Percentiles rank a stretch among this genome's conserved stretches.
phyloP scores from a whole-genome alignment of 2,888 invertebrate species.

The Ecdyonurus torrentis region DNA sequence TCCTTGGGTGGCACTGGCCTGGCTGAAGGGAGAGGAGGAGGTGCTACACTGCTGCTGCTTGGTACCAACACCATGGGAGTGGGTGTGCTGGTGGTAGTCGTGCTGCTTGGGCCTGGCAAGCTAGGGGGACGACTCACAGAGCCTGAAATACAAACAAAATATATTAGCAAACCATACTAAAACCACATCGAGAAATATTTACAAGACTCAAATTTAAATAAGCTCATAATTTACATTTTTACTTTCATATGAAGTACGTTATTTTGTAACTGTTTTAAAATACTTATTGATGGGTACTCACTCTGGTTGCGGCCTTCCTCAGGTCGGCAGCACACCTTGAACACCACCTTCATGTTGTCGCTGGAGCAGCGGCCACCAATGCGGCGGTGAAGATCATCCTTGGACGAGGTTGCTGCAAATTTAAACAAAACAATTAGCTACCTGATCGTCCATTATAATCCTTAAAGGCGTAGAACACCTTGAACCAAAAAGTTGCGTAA shows the following conservation, averaged over 20 bases:
- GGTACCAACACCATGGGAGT: background rate
- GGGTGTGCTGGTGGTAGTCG: constrained; percentile 33
- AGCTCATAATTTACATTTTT: background rate
- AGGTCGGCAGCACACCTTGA: constrained; percentile 80
- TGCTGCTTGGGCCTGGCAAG: constrained; percentile 25
- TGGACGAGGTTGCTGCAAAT: constrained; percentile 70
- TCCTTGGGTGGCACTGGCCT: constrained; percentile 29
- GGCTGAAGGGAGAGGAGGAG: constrained; percentile 31
- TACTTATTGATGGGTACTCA: constrained; percentile 19
- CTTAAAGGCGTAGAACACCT: too few relatives aligned
- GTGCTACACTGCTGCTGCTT: constrained; percentile 20
- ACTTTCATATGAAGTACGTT: background rate
- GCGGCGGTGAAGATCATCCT: constrained; percentile 78
- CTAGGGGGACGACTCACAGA: background rate
- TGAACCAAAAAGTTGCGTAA: too few relatives aligned
- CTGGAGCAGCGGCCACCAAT: constrained; percentile 84
- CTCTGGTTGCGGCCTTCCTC: constrained; percentile 36
- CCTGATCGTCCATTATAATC: too few relatives aligned
- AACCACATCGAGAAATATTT: background rate
- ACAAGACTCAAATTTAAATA: too few relatives aligned
- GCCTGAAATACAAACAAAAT: background rate
- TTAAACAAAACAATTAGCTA: too few relatives aligned
- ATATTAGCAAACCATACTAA: too few relatives aligned
- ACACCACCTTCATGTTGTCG: constrained; percentile 91
- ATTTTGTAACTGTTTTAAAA: background rate